Conservation (phyloP, 2,888 invertebrate species). For the Orchesella flavescens region DNA sequence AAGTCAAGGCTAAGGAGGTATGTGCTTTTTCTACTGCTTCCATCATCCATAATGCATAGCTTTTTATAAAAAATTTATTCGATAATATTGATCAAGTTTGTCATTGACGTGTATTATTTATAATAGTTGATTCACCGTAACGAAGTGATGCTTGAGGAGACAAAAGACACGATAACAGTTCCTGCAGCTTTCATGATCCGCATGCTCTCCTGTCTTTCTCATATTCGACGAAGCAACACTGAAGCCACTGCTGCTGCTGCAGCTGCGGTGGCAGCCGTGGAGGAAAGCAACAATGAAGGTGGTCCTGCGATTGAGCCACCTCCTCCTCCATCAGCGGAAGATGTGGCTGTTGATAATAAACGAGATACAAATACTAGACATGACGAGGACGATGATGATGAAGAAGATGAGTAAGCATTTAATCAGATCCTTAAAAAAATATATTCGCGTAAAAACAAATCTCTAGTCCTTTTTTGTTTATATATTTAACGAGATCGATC, state of each 20-base stretch:
- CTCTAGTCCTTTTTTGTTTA: no score
- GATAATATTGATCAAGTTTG: no score
- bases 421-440: no score
- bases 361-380: neutral
- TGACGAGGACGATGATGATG: neutral
- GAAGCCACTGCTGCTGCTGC: neutral
- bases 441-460: no score
- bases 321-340: neutral
- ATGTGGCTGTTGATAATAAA: neutral
- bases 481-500: no score
- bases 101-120: neutral
- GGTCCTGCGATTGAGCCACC: neutral
- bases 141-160: constrained; percentile 88
- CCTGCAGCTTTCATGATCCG: constrained; percentile 88
- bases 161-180: constrained; percentile 89
- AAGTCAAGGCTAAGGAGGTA: constrained; percentile 80
- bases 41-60: no score
- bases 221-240: constrained; percentile 47
- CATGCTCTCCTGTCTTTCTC: constrained; percentile 63
- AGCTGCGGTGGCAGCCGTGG: neutral
- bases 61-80: no score
- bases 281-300: neutral
- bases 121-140: constrained; percentile 84
- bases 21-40: no score
- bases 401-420: no score